A percentile compares a stretch with the other conserved stretches of the same genome.
phyloP scores from a whole-genome alignment of 2,797 vertebrate genomes.

The Pteronotus mesoamericanus region DNA sequence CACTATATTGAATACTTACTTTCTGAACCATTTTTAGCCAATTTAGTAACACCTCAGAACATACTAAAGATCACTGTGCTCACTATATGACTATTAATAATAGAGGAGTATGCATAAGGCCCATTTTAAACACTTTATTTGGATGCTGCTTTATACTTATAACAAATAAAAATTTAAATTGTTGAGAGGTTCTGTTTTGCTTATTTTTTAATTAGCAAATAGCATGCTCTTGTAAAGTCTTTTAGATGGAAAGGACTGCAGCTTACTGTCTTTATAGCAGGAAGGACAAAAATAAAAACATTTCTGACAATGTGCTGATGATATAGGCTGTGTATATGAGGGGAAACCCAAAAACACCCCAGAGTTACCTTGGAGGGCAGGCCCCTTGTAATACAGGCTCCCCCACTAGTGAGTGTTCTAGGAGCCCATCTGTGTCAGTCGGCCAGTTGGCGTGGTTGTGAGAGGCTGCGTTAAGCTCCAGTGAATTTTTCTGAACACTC shows the following conservation, averaged over 20 bases:
- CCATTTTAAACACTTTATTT: not conserved
- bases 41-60: not conserved
- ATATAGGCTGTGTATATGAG: rapidly evolving
- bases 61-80: not conserved
- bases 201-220: not conserved
- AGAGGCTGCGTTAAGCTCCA: not conserved
- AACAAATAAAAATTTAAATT: not conserved
- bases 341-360: not conserved
- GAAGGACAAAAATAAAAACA: not conserved
- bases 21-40: not conserved
- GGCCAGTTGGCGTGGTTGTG: not conserved
- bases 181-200: not conserved
- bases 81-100: not conserved
- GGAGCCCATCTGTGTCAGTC: not conserved
- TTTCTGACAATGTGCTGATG: not conserved
- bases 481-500: not conserved
- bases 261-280: not conserved
- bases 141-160: not conserved
- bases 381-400: no score
- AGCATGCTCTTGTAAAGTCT: not conserved
- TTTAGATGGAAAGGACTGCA: not conserved
- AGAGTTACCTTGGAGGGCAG: not conserved
- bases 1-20: rapidly evolving
- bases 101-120: not conserved
- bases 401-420: not conserved